Base-by-base conservation (phyloP, 2,888 invertebrate species). In the Drosophila nr. fundita region DNA sequence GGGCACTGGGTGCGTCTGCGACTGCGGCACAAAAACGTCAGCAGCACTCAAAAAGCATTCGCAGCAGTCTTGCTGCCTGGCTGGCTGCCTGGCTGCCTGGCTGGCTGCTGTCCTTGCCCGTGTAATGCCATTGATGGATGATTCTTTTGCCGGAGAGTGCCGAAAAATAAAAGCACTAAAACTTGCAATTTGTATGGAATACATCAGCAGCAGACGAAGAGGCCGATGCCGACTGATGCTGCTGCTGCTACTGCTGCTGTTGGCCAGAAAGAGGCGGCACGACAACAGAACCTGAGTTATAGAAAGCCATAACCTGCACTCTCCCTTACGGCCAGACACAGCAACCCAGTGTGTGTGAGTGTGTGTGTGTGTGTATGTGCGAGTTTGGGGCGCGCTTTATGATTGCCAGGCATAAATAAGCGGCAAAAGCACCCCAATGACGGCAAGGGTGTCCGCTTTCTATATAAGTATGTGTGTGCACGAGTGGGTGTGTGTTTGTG, bases 21-120 rank as follows among this genome's bases (percentile, higher is more conserved):
- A 83, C 78, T 87, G 84, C 87, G 91, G 91, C 91, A 91, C 91
- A 91, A 91, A 91, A 91, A 88, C 84, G 91, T 91, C 91, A 87
- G 68, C 68, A 75, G 71, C 90, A 91, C 90, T 90, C 92, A 87
- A 76, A 79, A 75, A 71, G 76, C 73, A 80, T 75, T 84, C 87
- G 73, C 63, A 27, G 53, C 38, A 55, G 65, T 62, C 70, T 45
- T 45, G 45, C 42, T 13, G 65, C 30, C 48, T 72, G 45, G 36
- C 53, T 54, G 36, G 34, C 53, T 30, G 30, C 30, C 53, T 54
- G 36, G 34, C 53, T 30, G 30, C 30, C 30, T 24, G 54, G 60
- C 73, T 61, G 62, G 53, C 65, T 54, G 52, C 61, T 78, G 80
- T 69, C 67, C 86, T 80, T 82, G 84, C 75, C 76, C 55, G 55